Evolutionary conservation across 1,140 invertebrate species (phyloP), one percentile per base, ranked within the genome.

Genomic region (Drosophila guanche): DNA sequence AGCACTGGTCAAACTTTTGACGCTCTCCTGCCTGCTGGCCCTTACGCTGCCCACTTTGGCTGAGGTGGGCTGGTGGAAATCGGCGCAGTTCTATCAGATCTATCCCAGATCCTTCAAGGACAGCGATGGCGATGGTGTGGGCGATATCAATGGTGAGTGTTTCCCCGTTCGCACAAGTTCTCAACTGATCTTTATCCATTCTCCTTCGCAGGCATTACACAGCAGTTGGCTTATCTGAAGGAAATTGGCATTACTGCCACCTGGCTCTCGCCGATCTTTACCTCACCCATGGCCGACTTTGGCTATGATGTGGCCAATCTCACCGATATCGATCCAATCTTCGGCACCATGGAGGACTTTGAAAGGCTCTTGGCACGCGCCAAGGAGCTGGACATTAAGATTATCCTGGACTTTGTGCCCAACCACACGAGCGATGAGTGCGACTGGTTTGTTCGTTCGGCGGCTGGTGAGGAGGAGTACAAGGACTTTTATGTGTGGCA

Each of bases 371-470:
- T 95, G 1, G 90, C 90, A 12, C 92, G 92, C 60, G 94, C 95
- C 5, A 93, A 95, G 46, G 61, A 81, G 25, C 43, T 91, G 65
- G 85, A 79, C 45, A 92, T 97, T 16, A 96, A 96, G 91, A 90
- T 98, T 10, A 93, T 98, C 42, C 86, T 98, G 90, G 97, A 98
- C 89, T 95, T 97, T 79, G 95, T 97, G 16, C 96, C 96, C 3
- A 98, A 98, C 91, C 96, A 97, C 85, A 93, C 94, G 6, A 95
- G 95, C 74, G 94, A 95, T 72, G 92, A 95, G 76, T 95, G 95
- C 84, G 92, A 93, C 23, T 96, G 95, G 95, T 96, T 96, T 77
- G 73, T 92, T 42, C 92, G 94, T 46, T 95, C 95, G 29, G 84
- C 92, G 5, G 91, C 92, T 23, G 92, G 92, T 25, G 92, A 94